These are phyloP conservation scores for Isurus oxyrinchus DNA, from an alignment of 2,113 vertebrate genomes.

Conservation along the genomic window DNA sequence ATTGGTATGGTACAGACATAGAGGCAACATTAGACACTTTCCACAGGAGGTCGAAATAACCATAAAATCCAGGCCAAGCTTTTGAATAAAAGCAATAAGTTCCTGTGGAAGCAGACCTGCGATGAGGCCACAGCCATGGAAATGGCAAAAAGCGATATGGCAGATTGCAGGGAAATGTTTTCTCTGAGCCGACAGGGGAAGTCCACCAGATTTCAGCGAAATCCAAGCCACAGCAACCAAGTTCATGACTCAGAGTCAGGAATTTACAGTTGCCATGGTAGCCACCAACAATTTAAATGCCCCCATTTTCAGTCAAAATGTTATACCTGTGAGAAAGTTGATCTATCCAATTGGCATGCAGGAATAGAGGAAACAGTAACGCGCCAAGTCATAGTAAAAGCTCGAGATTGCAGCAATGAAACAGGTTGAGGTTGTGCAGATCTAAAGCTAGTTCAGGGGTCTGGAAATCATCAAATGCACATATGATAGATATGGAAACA, in stretches of 20 bases:
- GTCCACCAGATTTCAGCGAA: not conserved
- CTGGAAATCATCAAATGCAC: not conserved
- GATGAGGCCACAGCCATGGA: not conserved
- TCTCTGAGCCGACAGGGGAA: too few species aligned
- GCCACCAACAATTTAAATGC: too few species aligned
- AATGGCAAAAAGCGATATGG: not conserved
- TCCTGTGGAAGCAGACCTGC: not conserved
- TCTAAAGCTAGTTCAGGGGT: too few species aligned
- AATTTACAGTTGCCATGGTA: too few species aligned
- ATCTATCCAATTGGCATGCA: too few species aligned
- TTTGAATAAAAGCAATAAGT: not conserved
- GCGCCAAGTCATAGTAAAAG: too few species aligned
- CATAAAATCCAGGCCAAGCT: not conserved
- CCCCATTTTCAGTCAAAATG: too few species aligned
- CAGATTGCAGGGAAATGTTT: not conserved
- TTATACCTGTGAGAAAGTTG: too few species aligned
- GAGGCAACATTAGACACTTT: not conserved
- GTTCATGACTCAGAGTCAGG: too few species aligned
- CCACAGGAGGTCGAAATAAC: not conserved
- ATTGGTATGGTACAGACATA: not conserved
- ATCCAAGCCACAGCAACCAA: not conserved
- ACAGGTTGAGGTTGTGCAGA: too few species aligned
- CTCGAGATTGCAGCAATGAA: too few species aligned
- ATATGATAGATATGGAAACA: not conserved
- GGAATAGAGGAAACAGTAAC: too few species aligned